Evolutionary conservation across 2,113 vertebrate species (phyloP), one percentile per base, ranked within the genome.

Genomic region (Struthio camelus): DNA sequence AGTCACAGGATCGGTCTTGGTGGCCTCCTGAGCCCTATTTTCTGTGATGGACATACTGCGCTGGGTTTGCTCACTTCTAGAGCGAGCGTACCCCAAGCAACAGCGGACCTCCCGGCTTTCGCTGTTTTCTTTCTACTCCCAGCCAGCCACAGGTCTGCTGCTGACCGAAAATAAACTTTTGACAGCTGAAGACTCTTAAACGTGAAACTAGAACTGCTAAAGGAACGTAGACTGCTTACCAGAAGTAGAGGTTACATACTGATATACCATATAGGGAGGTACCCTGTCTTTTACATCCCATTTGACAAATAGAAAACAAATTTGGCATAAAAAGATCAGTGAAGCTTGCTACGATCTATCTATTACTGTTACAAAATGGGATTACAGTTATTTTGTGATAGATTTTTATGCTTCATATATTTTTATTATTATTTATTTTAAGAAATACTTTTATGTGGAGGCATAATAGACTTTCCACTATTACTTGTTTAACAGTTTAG

Each of bases 361-460:
- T 75, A 87, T 87, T 94, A 80, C 87, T 87, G 62, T 72, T 93
- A 91, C 70, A 89, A 94, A 95, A 94, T 77, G 44, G 66, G 58
- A 87, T 87, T 95, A 81, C 73, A 93, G 77, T 91, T 90, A 87
- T 61, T 77, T 66, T 28, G 2, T 83, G 84, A 73, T 83, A 48
- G 77, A 92, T 18, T 12, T 87, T 28, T 70, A 94, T 17, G 89
- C 91, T 87, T 80, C 94, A 91, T 94, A 65, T 94, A 94, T 77
- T 96, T 96, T 94, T 94, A 95, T 58, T 92, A 93, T 92, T 94
- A 95, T 93, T 96, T 95, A 92, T 95, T 96, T 96, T 95, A 95
- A 94, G n/a, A 80, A 94, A 93, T 89, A 93, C 73, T 92, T 96
- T 95, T 92, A 92, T 72, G 89, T 50, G 40, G 53, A 76, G 18